Percentiles rank a stretch among this genome's conserved stretches.
These are phyloP conservation scores for Stratiomys singularior DNA, from an alignment of 2,888 invertebrate species.

Conservation along the genomic window DNA sequence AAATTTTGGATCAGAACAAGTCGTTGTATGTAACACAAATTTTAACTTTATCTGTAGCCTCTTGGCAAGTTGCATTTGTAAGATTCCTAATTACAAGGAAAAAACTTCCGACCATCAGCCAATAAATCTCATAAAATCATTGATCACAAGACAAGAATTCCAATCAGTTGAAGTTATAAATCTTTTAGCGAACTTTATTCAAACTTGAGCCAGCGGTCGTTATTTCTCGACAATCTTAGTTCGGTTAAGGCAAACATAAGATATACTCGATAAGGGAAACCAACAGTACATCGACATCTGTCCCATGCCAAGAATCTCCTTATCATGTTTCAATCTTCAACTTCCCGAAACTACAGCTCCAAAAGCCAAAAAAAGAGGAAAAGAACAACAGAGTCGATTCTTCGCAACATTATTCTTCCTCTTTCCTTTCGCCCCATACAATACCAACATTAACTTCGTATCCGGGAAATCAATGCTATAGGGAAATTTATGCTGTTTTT, in stretches of 20 bases:
- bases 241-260: neutral
- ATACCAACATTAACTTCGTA: conserved; percentile 49
- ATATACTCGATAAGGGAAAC: neutral
- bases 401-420: neutral
- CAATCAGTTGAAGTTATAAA: conserved; percentile 32
- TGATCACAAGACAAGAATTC: conserved; percentile 16
- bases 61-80: no score
- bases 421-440: neutral
- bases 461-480: conserved; percentile 52
- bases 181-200: conserved; percentile 24
- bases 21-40: no score
- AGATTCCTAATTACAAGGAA: no score
- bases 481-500: conserved; percentile 57
- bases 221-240: conserved; percentile 15
- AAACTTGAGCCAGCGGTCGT: conserved; percentile 15
- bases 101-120: neutral
- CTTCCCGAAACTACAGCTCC: neutral
- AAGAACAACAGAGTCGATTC: no score
- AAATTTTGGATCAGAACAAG: no score
- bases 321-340: conserved; percentile 1
- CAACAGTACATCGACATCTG: neutral
- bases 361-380: conserved; percentile 8
- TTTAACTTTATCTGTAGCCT: no score
- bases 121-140: neutral
- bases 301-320: conserved; percentile 21